A percentile compares a stretch with the other conserved stretches of the same genome.
These are phyloP conservation scores for Podarcis cretensis DNA, from an alignment of 2,113 vertebrate genomes.

Conservation along the genomic window DNA sequence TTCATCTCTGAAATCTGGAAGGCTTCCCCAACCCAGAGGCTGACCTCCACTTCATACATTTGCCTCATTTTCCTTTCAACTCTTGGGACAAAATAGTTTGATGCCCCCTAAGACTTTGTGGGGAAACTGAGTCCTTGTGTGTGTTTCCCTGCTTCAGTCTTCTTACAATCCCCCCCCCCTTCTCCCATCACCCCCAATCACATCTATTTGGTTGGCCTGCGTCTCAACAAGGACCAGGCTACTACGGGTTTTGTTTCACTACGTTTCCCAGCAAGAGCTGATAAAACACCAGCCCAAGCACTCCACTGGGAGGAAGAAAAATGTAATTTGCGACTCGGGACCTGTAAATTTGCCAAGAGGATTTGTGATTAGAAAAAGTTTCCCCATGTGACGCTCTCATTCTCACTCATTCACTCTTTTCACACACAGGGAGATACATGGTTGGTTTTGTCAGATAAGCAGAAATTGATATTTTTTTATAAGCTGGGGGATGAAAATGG, in stretches of 20 bases:
- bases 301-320: neutral
- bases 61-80: neutral
- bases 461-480: neutral
- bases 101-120: neutral
- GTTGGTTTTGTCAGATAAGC: neutral
- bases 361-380: neutral
- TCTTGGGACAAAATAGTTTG: neutral
- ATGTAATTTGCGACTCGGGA: neutral
- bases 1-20: no score
- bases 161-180: neutral
- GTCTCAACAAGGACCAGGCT: slow-evolving; percentile 50
- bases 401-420: slow-evolving; percentile 14
- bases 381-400: neutral
- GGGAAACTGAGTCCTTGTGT: neutral
- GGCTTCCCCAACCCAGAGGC: no score
- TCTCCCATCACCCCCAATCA: accelerated
- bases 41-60: no score
- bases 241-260: slow-evolving; percentile 31
- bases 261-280: slow-evolving; percentile 6
- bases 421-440: neutral
- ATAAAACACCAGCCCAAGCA: neutral
- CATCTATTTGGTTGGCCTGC: neutral
- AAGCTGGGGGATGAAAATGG: neutral
- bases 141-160: neutral
- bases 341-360: neutral